These are phyloP conservation scores for Eclectus roratus DNA, from an alignment of 2,113 vertebrate species.

Conservation along the genomic window DNA sequence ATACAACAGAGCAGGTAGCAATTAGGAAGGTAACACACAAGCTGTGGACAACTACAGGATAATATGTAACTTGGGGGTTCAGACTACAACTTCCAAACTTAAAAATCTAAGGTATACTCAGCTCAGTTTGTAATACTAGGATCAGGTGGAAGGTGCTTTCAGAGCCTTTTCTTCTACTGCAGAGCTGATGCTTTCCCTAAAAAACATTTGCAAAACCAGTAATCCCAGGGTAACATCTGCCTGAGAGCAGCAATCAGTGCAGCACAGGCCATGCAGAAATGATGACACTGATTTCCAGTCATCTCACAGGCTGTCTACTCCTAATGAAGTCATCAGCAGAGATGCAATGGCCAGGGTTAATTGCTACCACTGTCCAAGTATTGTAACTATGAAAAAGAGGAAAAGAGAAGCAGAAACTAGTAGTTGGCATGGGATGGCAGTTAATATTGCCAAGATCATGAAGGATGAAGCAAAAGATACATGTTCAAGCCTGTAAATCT, in stretches of 20 bases:
- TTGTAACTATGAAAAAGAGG: not conserved
- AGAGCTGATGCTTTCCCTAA: not conserved
- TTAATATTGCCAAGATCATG: not conserved
- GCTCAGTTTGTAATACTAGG: not conserved
- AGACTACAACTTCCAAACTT: conserved; percentile 21
- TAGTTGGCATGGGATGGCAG: not conserved
- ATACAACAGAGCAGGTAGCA: not conserved
- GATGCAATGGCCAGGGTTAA: not conserved
- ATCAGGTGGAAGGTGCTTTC: not conserved
- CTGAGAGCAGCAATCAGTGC: not conserved
- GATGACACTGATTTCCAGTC: not conserved
- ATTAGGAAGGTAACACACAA: not conserved
- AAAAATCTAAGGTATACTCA: conserved; percentile 38
- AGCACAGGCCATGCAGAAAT: not conserved
- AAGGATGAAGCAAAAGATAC: not conserved
- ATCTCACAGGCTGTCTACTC: not conserved
- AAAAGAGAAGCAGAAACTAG: not conserved
- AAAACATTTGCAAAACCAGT: not conserved
- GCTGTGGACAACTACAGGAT: not conserved
- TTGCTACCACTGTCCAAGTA: not conserved
- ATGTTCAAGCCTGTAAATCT: not conserved
- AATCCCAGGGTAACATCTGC: not conserved
- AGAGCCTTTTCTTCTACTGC: not conserved
- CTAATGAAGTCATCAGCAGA: conserved; percentile 32
- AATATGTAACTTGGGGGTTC: conserved; percentile 21